These are phyloP conservation scores for Peromyscus maniculatus DNA, from an alignment of 2,113 vertebrate species.

Conservation along the genomic window DNA sequence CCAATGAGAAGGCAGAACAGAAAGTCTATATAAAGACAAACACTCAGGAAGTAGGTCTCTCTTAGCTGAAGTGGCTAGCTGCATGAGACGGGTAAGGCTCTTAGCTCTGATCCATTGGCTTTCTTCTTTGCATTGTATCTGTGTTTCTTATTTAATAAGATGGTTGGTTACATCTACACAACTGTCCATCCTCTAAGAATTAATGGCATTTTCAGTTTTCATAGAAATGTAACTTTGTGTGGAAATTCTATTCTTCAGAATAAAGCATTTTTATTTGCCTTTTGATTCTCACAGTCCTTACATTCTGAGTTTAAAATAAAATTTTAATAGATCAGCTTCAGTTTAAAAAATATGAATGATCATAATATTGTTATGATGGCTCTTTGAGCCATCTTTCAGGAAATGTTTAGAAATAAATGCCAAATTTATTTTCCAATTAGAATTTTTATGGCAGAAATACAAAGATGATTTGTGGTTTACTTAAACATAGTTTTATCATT, in stretches of 20 bases:
- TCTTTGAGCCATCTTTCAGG: not conserved
- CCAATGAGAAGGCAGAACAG: too few relatives aligned
- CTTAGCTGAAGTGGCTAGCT: too few relatives aligned
- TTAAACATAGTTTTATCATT: not conserved
- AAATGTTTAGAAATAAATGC: not conserved
- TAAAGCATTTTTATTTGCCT: not conserved
- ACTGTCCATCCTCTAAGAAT: too few relatives aligned
- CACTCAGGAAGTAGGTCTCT: too few relatives aligned
- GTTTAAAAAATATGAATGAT: not conserved
- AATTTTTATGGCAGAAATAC: not conserved
- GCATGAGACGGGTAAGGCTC: too few relatives aligned
- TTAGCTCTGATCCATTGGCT: too few relatives aligned
- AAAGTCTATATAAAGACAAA: too few relatives aligned
- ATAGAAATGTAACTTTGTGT: not conserved
- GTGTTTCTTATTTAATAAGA: too few relatives aligned
- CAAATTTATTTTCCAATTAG: not conserved
- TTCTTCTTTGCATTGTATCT: too few relatives aligned
- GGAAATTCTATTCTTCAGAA: not conserved
- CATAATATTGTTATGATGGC: not conserved
- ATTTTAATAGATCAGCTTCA: not conserved
- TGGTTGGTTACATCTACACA: not conserved
- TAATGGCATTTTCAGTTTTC: not conserved
- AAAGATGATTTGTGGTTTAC: not conserved
- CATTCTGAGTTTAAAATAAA: not conserved
- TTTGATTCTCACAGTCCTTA: not conserved